A percentile compares a stretch with the other conserved stretches of the same genome.
Evolutionary conservation across 1,140 invertebrate species (phyloP).

Genomic region (Drosophila auraria): DNA sequence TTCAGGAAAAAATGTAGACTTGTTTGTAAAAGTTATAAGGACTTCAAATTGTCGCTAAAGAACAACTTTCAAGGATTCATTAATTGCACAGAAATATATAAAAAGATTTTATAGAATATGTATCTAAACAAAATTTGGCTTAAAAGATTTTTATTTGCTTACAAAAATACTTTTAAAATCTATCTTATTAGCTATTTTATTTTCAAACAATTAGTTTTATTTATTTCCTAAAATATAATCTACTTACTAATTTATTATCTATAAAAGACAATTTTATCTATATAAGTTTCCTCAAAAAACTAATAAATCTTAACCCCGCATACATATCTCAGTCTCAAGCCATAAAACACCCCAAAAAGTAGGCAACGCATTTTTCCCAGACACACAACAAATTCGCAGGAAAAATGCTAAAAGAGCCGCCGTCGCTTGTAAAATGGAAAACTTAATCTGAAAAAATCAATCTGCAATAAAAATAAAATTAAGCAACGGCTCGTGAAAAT

Average conservation of each 20-base stretch:
- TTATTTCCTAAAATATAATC: background rate
- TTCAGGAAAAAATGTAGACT: background rate
- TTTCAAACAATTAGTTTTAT: too few relatives aligned
- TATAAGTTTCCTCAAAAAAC: background rate
- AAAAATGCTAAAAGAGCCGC: conserved; percentile 17
- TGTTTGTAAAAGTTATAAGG: conserved; percentile 8
- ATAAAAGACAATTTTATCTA: background rate
- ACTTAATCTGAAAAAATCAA: conserved; percentile 82
- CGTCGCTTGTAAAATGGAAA: conserved; percentile 57
- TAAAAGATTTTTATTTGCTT: too few relatives aligned
- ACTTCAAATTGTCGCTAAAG: conserved; percentile 2
- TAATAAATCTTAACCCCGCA: background rate
- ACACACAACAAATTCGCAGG: conserved; percentile 6
- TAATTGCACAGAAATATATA: background rate
- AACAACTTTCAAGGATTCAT: background rate
- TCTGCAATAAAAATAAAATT: conserved; percentile 84
- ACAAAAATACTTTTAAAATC: background rate
- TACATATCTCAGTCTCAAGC: background rate
- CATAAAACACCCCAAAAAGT: conserved; percentile 20
- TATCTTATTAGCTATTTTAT: too few relatives aligned
- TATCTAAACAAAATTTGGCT: background rate
- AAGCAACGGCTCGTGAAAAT: conserved; percentile 64
- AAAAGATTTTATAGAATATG: background rate
- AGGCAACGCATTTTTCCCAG: conserved; percentile 40
- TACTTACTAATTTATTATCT: too few relatives aligned